Conservation (phyloP, 2,888 invertebrate species). For the Coenonympha glycerion region DNA sequence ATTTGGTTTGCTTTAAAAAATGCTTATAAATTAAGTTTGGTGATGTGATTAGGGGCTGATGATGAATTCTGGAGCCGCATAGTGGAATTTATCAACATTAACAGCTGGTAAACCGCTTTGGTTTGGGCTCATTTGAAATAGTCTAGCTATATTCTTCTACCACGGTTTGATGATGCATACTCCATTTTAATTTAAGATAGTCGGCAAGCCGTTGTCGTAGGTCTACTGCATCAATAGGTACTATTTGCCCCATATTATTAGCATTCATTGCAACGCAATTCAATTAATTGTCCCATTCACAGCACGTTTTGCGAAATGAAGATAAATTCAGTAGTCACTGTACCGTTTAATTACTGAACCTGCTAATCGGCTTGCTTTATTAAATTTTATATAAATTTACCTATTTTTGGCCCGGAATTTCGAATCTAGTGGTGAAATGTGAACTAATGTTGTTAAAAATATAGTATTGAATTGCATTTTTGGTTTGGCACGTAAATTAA, state of each 20-base stretch:
- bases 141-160: no score
- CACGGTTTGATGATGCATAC: no score
- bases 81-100: no score
- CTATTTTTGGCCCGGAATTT: neutral
- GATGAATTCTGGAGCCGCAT: no score
- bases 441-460: no score
- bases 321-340: conserved; percentile 26
- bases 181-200: no score
- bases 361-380: conserved; percentile 25
- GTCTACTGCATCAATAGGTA: conserved; percentile 1
- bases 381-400: conserved; percentile 19
- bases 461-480: neutral
- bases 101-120: no score
- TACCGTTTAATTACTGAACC: conserved; percentile 23
- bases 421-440: neutral
- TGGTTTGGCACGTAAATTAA: neutral
- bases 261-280: conserved; percentile 24
- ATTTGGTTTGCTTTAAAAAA: no score
- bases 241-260: conserved; percentile 23
- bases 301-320: conserved; percentile 24
- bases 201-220: no score
- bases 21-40: no score
- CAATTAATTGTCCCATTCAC: conserved; percentile 26
- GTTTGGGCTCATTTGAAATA: no score
- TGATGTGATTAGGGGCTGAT: no score